Evolutionary conservation across 2,113 vertebrate genomes (phyloP).

Genomic region (Nothoprocta perdicaria): DNA sequence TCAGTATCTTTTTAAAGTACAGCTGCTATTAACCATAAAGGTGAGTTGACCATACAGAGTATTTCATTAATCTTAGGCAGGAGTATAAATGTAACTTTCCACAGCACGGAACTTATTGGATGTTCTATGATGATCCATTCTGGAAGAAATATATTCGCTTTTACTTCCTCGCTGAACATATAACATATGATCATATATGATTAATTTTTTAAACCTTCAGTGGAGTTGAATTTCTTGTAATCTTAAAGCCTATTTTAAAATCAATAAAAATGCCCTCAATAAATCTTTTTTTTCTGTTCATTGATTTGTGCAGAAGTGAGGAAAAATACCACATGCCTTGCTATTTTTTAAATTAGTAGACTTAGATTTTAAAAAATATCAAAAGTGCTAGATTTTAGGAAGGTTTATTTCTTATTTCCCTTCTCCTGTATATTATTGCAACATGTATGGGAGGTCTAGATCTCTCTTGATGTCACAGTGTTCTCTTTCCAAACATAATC

Average conservation of each 20-base stretch:
- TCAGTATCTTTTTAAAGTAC: slow-evolving; percentile 1
- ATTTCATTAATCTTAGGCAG: neutral
- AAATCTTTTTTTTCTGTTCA: neutral
- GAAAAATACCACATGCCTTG: neutral
- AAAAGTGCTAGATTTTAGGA: neutral
- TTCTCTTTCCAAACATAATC: neutral
- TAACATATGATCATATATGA: neutral
- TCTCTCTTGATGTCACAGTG: neutral
- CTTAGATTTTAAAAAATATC: neutral
- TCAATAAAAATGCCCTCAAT: neutral
- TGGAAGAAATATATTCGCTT: neutral
- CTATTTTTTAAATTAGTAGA: neutral
- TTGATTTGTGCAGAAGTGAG: neutral
- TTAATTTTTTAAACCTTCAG: neutral
- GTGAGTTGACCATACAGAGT: neutral
- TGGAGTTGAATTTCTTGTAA: neutral
- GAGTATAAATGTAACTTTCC: neutral
- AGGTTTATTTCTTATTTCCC: neutral
- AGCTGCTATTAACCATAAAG: neutral
- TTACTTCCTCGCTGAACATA: neutral
- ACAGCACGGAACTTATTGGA: neutral
- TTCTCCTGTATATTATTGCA: neutral
- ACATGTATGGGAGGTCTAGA: neutral
- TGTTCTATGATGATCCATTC: neutral
- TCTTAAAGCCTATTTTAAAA: neutral